Percentiles rank a stretch among this genome's conserved stretches.
These are phyloP conservation scores for Pegoplata infirma DNA, from an alignment of 2,888 invertebrate species.

Conservation along the genomic window DNA sequence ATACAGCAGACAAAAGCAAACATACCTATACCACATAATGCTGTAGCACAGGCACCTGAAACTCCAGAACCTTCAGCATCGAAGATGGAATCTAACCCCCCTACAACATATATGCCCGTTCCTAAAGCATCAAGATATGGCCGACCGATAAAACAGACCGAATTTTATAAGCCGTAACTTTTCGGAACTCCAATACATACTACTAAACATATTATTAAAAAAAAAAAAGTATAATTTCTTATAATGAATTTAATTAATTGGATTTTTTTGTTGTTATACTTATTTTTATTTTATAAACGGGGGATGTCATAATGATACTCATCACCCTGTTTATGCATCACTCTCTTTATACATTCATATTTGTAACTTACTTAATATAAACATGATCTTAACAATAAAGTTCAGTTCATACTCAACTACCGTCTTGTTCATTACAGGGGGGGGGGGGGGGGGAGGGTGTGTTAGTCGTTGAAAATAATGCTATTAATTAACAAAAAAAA, in stretches of 20 bases:
- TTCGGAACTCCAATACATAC: background rate
- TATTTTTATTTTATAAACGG: slow-evolving; percentile 12
- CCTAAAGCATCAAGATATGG: slow-evolving; percentile 21
- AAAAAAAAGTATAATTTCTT: background rate
- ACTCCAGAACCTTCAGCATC: background rate
- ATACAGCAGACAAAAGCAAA: slow-evolving; percentile 48
- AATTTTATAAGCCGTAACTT: slow-evolving; percentile 23
- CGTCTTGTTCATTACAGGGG: too few species aligned
- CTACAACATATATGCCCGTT: slow-evolving; percentile 7
- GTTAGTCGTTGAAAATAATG: too few species aligned
- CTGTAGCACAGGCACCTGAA: background rate
- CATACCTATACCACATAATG: slow-evolving; percentile 25
- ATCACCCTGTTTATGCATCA: too few species aligned
- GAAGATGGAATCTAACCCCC: too few species aligned
- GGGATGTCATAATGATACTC: slow-evolving; percentile 18
- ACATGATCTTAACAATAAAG: too few species aligned
- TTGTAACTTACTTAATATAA: too few species aligned
- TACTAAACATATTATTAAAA: too few species aligned
- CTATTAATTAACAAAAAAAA: too few species aligned
- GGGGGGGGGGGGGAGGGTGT: too few species aligned
- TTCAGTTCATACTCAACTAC: too few species aligned
- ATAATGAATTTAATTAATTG: slow-evolving; percentile 6
- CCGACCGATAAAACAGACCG: slow-evolving; percentile 20
- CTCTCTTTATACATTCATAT: too few species aligned
- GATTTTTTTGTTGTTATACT: background rate